Evolutionary conservation across 2,113 vertebrate genomes (phyloP).

Genomic region (Nanorana parkeri): DNA sequence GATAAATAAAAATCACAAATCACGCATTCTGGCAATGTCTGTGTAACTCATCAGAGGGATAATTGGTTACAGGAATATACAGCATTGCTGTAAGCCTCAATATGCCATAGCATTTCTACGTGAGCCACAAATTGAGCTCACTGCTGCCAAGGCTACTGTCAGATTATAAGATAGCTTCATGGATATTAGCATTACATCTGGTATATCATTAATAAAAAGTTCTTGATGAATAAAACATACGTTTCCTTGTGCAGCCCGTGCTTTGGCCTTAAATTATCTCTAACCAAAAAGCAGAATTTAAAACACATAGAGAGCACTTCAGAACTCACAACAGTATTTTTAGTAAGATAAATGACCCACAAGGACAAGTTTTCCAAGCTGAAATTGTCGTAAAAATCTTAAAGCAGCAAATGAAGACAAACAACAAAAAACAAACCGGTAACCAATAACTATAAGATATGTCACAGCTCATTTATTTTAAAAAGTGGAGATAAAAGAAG

Average conservation of each 20-base stretch:
- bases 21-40: conserved; percentile 48
- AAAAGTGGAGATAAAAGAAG: too few species aligned
- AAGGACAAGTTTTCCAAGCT: conserved; percentile 7
- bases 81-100: conserved; percentile 37
- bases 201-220: conserved; percentile 44
- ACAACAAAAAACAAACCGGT: neutral
- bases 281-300: conserved; percentile 39
- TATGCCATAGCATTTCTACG: conserved; percentile 44
- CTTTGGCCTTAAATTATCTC: conserved; percentile 52
- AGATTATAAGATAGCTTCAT: conserved; percentile 56
- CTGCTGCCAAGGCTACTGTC: conserved; percentile 55
- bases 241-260: conserved; percentile 38
- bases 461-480: too few species aligned
- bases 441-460: neutral
- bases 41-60: conserved; percentile 46
- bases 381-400: conserved; percentile 3
- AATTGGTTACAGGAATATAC: conserved; percentile 45
- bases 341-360: conserved; percentile 34
- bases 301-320: conserved; percentile 51
- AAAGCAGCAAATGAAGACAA: conserved; percentile 9
- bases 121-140: conserved; percentile 45
- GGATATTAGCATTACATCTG: conserved; percentile 57
- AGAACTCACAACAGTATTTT: conserved; percentile 32
- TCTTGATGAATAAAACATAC: conserved; percentile 49
- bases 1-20: conserved; percentile 50